phyloP scores from a whole-genome alignment of 1,140 invertebrate genomes.

The Dreissena polymorpha region DNA sequence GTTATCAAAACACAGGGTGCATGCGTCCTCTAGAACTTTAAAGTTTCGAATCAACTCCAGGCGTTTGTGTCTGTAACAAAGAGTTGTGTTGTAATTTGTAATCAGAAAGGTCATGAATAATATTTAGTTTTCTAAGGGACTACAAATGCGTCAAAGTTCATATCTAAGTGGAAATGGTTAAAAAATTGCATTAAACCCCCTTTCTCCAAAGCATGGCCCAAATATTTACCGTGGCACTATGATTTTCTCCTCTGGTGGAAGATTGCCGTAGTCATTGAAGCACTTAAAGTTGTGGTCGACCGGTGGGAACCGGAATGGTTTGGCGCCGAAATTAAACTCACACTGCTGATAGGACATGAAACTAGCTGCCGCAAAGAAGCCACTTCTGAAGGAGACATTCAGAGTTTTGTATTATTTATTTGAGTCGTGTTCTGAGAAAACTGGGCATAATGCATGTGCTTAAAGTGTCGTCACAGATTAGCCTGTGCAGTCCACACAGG shows the following conservation, averaged over 20 bases:
- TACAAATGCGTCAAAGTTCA: no score
- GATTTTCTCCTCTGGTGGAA: constrained; percentile 81
- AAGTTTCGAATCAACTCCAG: constrained; percentile 87
- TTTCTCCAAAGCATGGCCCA: no score
- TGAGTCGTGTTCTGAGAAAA: no score
- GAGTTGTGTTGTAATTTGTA: no score
- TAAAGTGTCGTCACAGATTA: no score
- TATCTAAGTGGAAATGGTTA: no score
- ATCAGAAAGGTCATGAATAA: no score
- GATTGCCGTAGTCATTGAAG: constrained; percentile 89
- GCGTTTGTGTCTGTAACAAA: constrained; percentile 85
- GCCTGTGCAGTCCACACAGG: no score
- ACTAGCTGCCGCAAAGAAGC: constrained; percentile 96
- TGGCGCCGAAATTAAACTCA: constrained; percentile 94
- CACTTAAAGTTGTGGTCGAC: constrained; percentile 84
- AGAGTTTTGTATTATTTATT: background rate
- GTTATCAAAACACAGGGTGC: constrained; percentile 83
- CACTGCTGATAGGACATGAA: constrained; percentile 98
- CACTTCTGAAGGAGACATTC: constrained; percentile 83
- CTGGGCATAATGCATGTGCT: no score
- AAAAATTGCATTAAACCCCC: no score
- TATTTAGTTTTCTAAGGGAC: no score
- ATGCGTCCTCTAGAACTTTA: constrained; percentile 91
- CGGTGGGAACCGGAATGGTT: constrained; percentile 90
- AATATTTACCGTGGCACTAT: constrained; percentile 76